Evolutionary conservation across 2,113 vertebrate genomes (phyloP), one percentile per base, ranked within the genome.

Genomic region (Rousettus leschenaultii): DNA sequence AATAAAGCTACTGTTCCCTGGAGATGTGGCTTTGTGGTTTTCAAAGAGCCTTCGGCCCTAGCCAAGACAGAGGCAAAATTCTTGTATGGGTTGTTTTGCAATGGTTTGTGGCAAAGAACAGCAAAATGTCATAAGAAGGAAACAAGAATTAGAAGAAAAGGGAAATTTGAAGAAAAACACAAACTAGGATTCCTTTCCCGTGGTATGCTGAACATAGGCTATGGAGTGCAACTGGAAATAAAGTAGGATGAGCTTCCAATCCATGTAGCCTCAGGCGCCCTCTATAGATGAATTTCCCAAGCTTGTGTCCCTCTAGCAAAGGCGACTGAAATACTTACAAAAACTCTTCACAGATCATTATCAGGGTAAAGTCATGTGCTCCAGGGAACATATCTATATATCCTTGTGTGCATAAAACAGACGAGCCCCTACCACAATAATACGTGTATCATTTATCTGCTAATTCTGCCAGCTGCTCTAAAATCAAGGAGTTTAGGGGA

Each of bases 1-100:
- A 98, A 97, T 97, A 96, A 95, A 91, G 97, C 92, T 95, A 91
- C 95, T 86, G 80, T 94, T 96, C 92, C 92, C 82, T 71, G 43
- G 92, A 96, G 96, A 97, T 96, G 94, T 79, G 85, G 97, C 94
- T 97, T 98, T 97, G 97, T 75, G 96, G 95, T 94, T 96, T 97
- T 91, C 40, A 79, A 83, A 91, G 61, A 97, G 94, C 57, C 92
- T 92, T 89, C 66, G 53, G 78, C 43, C 33, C 85, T 40, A 78
- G 92, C 96, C 95, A 95, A 96, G 73, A 11, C 94, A 86, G 57
- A 94, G 95, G 83, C 82, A 83, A 65, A 70, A 65, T 91, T 94
- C 95, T 96, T 95, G 51, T 86, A 91, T 3, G 89, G 77, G 73
- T 92, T 96, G 94, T 95, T 96, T 95, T 86, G 85, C 96, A 95